Conservation (phyloP, 2,113 vertebrate genomes). For the Pardalotus punctatus region DNA sequence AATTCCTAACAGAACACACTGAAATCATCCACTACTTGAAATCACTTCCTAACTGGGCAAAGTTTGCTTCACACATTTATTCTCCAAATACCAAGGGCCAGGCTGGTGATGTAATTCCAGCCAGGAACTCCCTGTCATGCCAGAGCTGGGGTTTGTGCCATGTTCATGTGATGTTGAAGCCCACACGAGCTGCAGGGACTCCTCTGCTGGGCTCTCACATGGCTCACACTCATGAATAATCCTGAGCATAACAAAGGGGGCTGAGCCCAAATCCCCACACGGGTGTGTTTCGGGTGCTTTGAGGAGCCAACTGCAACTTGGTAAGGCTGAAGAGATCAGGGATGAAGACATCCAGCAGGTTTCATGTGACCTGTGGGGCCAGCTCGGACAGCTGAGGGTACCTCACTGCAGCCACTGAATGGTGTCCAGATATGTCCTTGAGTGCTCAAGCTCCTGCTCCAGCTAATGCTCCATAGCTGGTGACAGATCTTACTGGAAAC, state of each 20-base stretch:
- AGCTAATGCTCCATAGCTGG: not conserved
- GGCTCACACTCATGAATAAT: not conserved
- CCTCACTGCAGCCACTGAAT: not conserved
- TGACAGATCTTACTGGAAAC: accelerated
- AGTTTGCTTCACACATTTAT: not conserved
- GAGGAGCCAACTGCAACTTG: not conserved
- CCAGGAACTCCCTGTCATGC: accelerated
- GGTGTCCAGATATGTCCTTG: not conserved
- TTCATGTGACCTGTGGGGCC: not conserved
- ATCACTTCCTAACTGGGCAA: not conserved
- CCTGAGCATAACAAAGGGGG: not conserved
- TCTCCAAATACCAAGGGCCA: not conserved
- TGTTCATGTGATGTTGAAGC: not conserved
- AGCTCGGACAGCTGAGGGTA: not conserved
- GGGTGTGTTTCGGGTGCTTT: not conserved
- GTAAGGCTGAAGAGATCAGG: not conserved
- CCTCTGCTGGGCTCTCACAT: not conserved
- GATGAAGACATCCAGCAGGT: not conserved
- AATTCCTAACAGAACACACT: not conserved
- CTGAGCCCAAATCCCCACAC: not conserved
- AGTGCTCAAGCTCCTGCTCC: not conserved
- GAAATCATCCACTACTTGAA: not conserved
- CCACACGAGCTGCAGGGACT: not conserved
- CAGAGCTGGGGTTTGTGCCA: not conserved
- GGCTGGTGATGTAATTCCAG: accelerated